Base-by-base conservation (phyloP, 2,888 invertebrate species). In the Phasia obesa region DNA sequence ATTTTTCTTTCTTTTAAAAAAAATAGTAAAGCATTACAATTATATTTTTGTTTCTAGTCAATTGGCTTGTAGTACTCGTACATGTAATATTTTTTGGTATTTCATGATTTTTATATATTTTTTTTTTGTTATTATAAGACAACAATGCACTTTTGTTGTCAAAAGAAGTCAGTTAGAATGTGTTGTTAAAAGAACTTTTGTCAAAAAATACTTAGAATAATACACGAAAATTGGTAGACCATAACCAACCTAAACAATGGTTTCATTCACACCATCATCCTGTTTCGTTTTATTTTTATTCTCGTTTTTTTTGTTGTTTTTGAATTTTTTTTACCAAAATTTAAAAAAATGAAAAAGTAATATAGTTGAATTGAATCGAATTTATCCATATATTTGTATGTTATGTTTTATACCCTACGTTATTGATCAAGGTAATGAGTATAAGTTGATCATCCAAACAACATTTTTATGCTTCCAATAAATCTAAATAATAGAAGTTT, bases 251-350 rank as follows among this genome's bases (percentile, higher is more conserved):
- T 25, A 76, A 81, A 82, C 75, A 65, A 75, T 75, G 65, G 57
- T 67, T 73, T 75, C 83, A 79, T 82, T 82, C 78, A 82, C 82
- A 82, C 80, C 76, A 76, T 81, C 81, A 73, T 73, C 74, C 70
- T 77, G 55, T 73, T 80, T 74, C 23, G 31, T 21, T 60, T 62
- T 47, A 15, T 27, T 55, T 73, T 9, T 42, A 4, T 49, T 13
- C n/a, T 51, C 11, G 19, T 19, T 17, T 31, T 31, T 47, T 53
- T 55, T 31, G 35, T 42, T 42, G 25, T 64, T 55, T 47, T 60
- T 51, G 25, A 23, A 42, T 55, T 75, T 57, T 57, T 42, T 73
- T 67, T 25, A 23, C 3, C 25, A 6, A 27, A 67, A 67, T 53
- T 13, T 69, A 67, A 5, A 59, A 13, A 71, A 59, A 51, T 7